phyloP scores from a whole-genome alignment of 2,888 invertebrate species.

The Lamellibrachia columna region DNA sequence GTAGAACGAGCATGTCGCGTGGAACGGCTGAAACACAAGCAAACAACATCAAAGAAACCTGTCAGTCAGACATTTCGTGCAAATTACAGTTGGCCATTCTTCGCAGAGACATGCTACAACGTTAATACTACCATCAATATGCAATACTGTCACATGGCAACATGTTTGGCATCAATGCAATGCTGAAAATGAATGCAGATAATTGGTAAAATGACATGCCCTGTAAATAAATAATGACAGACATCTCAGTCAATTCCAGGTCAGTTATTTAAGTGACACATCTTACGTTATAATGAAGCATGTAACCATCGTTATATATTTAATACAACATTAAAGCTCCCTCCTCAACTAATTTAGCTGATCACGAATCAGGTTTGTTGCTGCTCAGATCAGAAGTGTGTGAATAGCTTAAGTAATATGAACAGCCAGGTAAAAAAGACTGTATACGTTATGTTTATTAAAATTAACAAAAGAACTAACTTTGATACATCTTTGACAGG shows the following conservation, averaged over 20 bases:
- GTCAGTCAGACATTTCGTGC: background rate
- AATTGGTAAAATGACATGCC: background rate
- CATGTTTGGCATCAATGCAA: background rate
- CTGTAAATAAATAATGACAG: background rate
- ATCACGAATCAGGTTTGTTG: too few relatives aligned
- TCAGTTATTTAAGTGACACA: background rate
- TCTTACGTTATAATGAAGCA: too few relatives aligned
- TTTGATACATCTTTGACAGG: too few relatives aligned
- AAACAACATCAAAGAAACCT: background rate
- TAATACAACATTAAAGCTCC: too few relatives aligned
- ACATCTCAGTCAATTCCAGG: background rate
- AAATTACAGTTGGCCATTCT: background rate
- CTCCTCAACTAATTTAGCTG: too few relatives aligned
- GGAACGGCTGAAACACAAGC: conserved; percentile 6
- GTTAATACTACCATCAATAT: background rate
- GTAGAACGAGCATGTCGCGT: conserved; percentile 16
- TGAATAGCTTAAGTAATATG: too few relatives aligned
- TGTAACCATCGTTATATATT: too few relatives aligned
- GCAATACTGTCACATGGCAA: background rate
- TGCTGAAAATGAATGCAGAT: background rate
- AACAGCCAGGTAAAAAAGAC: too few relatives aligned
- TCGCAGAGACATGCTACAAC: background rate
- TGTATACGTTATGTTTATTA: too few relatives aligned
- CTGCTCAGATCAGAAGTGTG: too few relatives aligned
- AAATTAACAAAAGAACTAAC: too few relatives aligned